Base-by-base conservation (phyloP, 2,113 vertebrate species). In the Chaetura pelagica region DNA sequence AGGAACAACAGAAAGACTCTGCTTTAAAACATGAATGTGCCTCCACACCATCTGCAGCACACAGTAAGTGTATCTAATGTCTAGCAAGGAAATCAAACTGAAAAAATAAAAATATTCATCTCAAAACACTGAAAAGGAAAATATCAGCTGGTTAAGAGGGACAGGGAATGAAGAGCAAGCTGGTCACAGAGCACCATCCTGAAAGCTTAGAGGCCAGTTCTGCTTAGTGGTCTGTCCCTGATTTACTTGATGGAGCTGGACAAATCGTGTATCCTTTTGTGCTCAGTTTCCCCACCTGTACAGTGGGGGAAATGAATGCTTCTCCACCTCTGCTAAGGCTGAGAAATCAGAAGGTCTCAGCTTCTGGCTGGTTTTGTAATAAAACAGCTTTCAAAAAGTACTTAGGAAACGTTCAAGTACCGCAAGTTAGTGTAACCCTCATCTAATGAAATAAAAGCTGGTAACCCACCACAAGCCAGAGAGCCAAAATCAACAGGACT, bases 1-100 rank as follows among this genome's bases (percentile, higher is more conserved):
- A 92, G 78, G 14, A 90, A 83, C 58, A 49, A 89, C 66, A 92
- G 79, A 97, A 87, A 35, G 10, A 91, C 51, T 30, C 29, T 72
- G 86, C 80, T 94, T 89, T 94, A 94, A 79, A 94, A 93, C 51
- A 51, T 0, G 0, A 85, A 34, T 1, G 1, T 3, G 4, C 63
- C 59, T 72, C 52, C 2, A 2, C 0, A 3, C 52, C 3, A 2
- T 22, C 55, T 49, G 51, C 79, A 40, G 86, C 44, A 85, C 34
- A 10, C 0, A 2, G 74, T 84, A 42, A 4, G 32, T 0, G 7
- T 85, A 51, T 27, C 59, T 77, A 15, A 90, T 49, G 88, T 4
- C 64, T 51, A 76, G 27, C 55, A 82, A 0, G 0, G 57, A 87
- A 83, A 68, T 64, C 77, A 57, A 73, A 66, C 48, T 78, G 51